Evolutionary conservation across 2,797 vertebrate species (phyloP), one percentile per base, ranked within the genome.

Genomic region (Tarsius wallacei): DNA sequence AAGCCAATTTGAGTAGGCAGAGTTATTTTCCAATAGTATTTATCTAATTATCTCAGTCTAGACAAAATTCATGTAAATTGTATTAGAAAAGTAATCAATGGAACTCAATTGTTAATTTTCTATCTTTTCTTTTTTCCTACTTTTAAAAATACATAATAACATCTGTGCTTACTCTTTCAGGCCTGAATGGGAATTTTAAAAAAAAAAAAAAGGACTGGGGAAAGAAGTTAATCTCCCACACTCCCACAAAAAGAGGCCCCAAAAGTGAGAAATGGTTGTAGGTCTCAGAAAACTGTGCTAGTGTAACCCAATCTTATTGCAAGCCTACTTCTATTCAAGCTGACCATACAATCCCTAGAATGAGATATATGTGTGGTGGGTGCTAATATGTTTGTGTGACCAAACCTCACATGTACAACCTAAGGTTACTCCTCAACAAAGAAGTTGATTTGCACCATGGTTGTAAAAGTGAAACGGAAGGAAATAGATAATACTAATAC

Each of bases 131-230:
- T 78, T 87, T 76, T 71, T 36, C 49, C 51, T 83, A 57, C 26
- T 63, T 97, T 63, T 82, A 63, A 76, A 96, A 94, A 84, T 71
- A 80, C 19, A 55, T 49, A 73, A 28, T 47, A 90, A 68, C 82
- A 51, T 78, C 61, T 76, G 13, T 81, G 26, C 31, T 96, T 95
- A 89, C 1, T 93, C 21, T 74, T 91, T n/a, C 19, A 80, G 22
- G 10, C 33, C 66, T 77, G 49, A 66, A 59, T 68, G 66, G 33
- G 53, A 2, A 2, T 10, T 22, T 1, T 10, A 26, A 63, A 11
- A 63, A 17, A 86, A 55, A 91, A 59, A 86, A 31, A 59, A 80
- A 57, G 0, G 13, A 5, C 68, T 28, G 80, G 73, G 15, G 21
- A 81, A 6, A 81, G 7, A 14, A 73, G 53, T 86, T 95, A 57